Percentiles rank a stretch among this genome's conserved stretches.
Conservation (phyloP, 2,797 vertebrate genomes). For the Alfaro cultratus region DNA sequence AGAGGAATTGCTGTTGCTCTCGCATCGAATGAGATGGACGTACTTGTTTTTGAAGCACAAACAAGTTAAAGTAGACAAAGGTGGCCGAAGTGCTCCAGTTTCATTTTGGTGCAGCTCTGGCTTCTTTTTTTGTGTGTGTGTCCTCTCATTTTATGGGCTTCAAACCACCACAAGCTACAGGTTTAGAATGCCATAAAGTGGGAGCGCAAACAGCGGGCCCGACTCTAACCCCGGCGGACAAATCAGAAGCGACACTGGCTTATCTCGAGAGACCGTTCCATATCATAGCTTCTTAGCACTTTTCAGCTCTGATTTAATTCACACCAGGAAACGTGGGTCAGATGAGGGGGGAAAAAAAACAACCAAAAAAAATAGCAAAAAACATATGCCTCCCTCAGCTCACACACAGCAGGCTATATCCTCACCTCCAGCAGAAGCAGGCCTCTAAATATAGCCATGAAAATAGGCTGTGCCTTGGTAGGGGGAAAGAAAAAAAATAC, state of each 20-base stretch:
- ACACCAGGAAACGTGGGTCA: conserved; percentile 68
- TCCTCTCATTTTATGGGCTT: conserved; percentile 1
- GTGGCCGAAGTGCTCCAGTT: conserved; percentile 16
- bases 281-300: conserved; percentile 53
- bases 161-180: background rate
- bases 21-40: background rate
- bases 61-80: conserved; percentile 24
- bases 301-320: conserved; percentile 72
- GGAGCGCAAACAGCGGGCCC: conserved; percentile 4
- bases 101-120: conserved; percentile 18
- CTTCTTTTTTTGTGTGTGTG: background rate
- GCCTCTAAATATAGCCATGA: conserved; percentile 67
- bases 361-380: conserved; percentile 9
- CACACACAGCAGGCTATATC: conserved; percentile 64
- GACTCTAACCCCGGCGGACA: conserved; percentile 27
- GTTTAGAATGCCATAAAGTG: conserved; percentile 33
- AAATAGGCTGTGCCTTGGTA: conserved; percentile 50
- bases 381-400: conserved; percentile 65
- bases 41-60: conserved; percentile 19
- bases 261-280: conserved; percentile 53
- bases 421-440: conserved; percentile 60
- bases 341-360: conserved; percentile 4
- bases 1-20: background rate
- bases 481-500: conserved; percentile 24
- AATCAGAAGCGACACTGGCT: conserved; percentile 32